Conservation (phyloP, 2,113 vertebrate species). For the Aix galericulata region DNA sequence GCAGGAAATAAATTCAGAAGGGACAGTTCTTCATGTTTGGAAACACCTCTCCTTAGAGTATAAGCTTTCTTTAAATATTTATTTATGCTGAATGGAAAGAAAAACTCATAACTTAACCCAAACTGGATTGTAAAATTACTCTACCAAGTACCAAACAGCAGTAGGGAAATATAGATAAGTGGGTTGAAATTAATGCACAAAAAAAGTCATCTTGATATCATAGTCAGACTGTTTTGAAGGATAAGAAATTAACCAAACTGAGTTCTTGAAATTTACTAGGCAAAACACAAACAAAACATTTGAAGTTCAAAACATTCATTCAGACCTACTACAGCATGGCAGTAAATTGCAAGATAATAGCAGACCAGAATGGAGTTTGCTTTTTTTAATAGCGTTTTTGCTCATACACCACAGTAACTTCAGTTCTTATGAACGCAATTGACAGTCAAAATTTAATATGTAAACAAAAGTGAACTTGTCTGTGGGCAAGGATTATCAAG, state of each 20-base stretch:
- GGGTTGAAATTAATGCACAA: neutral
- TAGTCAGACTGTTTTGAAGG: neutral
- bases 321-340: neutral
- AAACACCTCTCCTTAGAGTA: neutral
- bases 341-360: neutral
- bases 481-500: neutral
- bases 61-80: neutral
- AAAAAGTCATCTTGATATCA: neutral
- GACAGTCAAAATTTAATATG: neutral
- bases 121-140: neutral
- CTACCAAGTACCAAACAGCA: neutral
- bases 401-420: neutral
- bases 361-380: neutral
- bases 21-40: neutral
- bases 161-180: neutral
- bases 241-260: neutral
- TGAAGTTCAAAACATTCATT: neutral
- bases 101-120: neutral
- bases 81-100: neutral
- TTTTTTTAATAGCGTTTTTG: neutral
- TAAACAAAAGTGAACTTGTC: neutral
- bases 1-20: neutral
- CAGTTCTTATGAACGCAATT: neutral
- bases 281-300: neutral
- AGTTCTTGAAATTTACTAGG: neutral